Conservation (phyloP, 2,888 invertebrate species). For the Geophilus truncorum region DNA sequence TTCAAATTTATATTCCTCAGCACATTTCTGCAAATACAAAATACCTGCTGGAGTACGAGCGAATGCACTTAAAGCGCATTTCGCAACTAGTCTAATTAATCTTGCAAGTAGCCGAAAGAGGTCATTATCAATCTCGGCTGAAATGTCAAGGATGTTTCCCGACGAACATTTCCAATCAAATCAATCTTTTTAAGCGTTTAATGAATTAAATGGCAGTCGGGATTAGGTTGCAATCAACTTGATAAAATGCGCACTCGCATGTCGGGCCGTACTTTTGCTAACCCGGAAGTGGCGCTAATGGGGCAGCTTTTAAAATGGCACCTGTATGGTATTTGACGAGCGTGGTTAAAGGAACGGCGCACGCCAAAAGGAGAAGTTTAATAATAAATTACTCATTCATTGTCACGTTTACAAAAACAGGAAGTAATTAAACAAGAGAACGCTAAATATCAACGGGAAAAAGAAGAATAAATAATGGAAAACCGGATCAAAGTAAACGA, state of each 20-base stretch:
- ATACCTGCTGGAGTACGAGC: background rate
- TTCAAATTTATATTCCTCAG: background rate
- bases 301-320: conserved; percentile 25
- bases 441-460: background rate
- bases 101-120: background rate
- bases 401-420: conserved; percentile 25
- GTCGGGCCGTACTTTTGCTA: background rate
- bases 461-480: background rate
- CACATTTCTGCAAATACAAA: background rate
- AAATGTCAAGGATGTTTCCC: background rate
- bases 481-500: background rate
- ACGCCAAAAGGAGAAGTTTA: background rate
- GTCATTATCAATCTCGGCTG: background rate
- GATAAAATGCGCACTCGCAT: conserved; percentile 17
- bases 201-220: conserved; percentile 15
- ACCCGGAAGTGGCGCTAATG: conserved; percentile 10
- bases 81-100: background rate
- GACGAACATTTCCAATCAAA: conserved; percentile 1
- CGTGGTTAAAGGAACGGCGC: background rate
- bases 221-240: conserved; percentile 23
- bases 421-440: conserved; percentile 3
- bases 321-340: conserved; percentile 9
- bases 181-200: background rate
- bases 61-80: background rate
- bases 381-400: conserved; percentile 27